Evolutionary conservation across 2,888 invertebrate genomes (phyloP), one percentile per base, ranked within the genome.

Genomic region (Lathronympha strigana): DNA sequence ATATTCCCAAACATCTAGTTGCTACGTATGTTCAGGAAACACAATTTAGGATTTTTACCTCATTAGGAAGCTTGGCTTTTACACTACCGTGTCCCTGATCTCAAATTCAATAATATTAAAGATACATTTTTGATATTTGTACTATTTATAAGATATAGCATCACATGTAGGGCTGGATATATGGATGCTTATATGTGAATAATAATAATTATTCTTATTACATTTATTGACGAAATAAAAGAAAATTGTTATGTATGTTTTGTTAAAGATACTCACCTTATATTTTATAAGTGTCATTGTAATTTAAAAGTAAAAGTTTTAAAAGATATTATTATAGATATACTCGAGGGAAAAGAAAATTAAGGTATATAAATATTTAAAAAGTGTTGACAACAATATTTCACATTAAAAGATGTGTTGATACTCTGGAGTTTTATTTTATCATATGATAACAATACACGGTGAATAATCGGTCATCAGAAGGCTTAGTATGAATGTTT

Each of bases 351-450:
- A 15, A 55, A 19, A 55, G 8, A 28, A 25, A 0, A 17, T 38
- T 31, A 13, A 21, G 19, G 19, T 47, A 61, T 57, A 55, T 31
- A 11, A 45, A 49, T 61, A 47, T 38, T 69, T 64, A 69, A 71
- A 73, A 79, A 81, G 79, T 79, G 79, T 83, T 82, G 79, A 82
- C 77, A 81, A 80, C 81, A 76, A 74, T 75, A 76, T 76, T 76
- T 47, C 58, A 38, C 60, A 66, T 60, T 66, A 66, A 66, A 66
- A 60, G 38, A 53, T 53, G 64, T 60, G 64, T 61, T 63, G 60
- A 25, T 31, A 55, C 8, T 17, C 6, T 33, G 25, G 28, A 4
- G n/a, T 54, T 54, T 60, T 45, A 36, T 64, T 51, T 21, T n/a
- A 19, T 17, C 4, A 2, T 40, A 17, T 0, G 1, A 3, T 17